phyloP scores from a whole-genome alignment of 2,888 invertebrate species.

The Leucozona laternaria region DNA sequence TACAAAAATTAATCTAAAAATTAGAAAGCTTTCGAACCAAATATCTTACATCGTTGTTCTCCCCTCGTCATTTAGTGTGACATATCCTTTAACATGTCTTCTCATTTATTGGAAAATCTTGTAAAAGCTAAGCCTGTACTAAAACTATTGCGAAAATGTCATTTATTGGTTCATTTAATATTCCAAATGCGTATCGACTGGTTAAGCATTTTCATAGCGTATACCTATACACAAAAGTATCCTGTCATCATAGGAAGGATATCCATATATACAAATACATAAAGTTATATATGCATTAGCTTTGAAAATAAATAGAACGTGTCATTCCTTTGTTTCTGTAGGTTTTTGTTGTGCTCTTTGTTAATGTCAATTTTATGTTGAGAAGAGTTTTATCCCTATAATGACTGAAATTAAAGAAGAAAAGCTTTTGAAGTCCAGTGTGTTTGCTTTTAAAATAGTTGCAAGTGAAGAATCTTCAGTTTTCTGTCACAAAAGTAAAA shows the following conservation, averaged over 20 bases:
- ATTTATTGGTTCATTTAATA: constrained; percentile 73
- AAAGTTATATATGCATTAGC: constrained; percentile 3
- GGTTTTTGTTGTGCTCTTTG: constrained; percentile 13
- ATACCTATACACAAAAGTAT: constrained; percentile 56
- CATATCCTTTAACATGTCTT: constrained; percentile 27
- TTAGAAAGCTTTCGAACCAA: constrained; percentile 48
- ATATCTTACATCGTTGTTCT: constrained; percentile 5
- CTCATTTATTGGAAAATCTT: constrained; percentile 49
- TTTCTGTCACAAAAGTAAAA: constrained; percentile 19
- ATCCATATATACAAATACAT: not conserved
- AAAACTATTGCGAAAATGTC: constrained; percentile 72
- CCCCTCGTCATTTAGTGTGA: not conserved
- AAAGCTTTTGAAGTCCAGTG: constrained; percentile 56
- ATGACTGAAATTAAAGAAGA: constrained; percentile 64
- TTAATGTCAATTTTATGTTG: constrained; percentile 27
- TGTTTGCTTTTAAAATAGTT: not conserved
- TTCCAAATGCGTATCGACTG: constrained; percentile 68
- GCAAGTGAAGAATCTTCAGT: not conserved
- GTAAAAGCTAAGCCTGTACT: constrained; percentile 55
- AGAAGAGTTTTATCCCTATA: constrained; percentile 60
- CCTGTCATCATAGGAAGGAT: constrained; percentile 54
- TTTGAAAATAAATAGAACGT: constrained; percentile 29
- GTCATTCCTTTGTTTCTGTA: constrained; percentile 23
- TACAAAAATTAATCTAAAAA: constrained; percentile 63
- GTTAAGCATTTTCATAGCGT: constrained; percentile 71